Evolutionary conservation across 2,888 invertebrate species (phyloP).

Genomic region (Apodemia duryi): DNA sequence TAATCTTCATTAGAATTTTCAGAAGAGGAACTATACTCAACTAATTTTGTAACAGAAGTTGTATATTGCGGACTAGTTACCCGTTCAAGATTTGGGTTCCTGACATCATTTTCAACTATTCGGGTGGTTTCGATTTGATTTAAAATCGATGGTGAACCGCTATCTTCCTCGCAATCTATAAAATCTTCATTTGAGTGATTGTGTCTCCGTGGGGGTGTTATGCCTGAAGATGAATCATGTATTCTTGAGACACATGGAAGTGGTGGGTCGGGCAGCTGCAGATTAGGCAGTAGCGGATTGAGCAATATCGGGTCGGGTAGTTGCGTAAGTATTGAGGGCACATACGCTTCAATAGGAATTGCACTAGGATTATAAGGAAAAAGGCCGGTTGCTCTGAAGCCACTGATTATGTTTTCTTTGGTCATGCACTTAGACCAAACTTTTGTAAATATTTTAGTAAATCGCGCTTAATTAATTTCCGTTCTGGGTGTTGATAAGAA

Average conservation of each 20-base stretch:
- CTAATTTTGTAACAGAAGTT: too few species aligned
- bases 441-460: constrained; percentile 26
- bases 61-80: too few species aligned
- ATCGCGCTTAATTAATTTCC: constrained; percentile 26
- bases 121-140: not conserved
- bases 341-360: constrained; percentile 1
- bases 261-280: not conserved
- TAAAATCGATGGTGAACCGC: not conserved
- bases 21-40: too few species aligned
- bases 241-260: not conserved
- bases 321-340: not conserved
- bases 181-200: not conserved
- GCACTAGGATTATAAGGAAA: not conserved
- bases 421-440: constrained; percentile 22
- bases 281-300: not conserved
- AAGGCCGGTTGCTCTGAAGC: not conserved
- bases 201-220: not conserved
- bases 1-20: too few species aligned
- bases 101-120: not conserved
- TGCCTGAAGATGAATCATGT: not conserved
- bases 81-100: too few species aligned
- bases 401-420: not conserved
- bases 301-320: not conserved
- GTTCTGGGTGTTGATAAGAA: constrained; percentile 25
- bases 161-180: not conserved